phyloP scores from a whole-genome alignment of 2,888 invertebrate genomes.

The Tetranychus piercei region DNA sequence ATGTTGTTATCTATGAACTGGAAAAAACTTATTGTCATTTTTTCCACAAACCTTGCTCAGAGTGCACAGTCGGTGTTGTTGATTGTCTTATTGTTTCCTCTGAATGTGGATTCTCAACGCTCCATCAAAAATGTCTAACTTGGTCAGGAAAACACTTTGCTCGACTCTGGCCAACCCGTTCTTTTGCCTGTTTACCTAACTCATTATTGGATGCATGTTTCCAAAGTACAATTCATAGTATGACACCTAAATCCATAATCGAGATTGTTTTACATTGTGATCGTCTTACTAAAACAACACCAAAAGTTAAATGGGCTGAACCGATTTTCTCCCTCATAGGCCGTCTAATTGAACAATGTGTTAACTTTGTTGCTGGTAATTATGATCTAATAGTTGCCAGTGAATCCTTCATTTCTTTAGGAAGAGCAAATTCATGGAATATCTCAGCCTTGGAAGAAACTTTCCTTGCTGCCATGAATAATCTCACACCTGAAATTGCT shows the following conservation, averaged over 20 bases:
- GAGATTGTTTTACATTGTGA: conserved; percentile 68
- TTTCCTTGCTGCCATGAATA: conserved; percentile 54
- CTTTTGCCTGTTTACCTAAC: conserved; percentile 44
- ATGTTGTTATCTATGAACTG: conserved; percentile 68
- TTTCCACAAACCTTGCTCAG: conserved; percentile 81
- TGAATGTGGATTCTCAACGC: conserved; percentile 65
- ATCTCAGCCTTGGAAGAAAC: conserved; percentile 58
- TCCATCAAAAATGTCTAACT: conserved; percentile 61
- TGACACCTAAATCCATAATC: conserved; percentile 53
- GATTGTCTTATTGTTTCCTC: conserved; percentile 70
- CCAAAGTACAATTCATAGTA: conserved; percentile 30
- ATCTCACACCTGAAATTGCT: conserved; percentile 59
- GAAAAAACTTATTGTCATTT: conserved; percentile 78
- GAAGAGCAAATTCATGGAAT: conserved; percentile 43
- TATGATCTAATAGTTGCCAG: conserved; percentile 54
- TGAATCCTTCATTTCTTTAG: conserved; percentile 46
- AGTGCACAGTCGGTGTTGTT: conserved; percentile 64
- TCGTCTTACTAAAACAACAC: conserved; percentile 53
- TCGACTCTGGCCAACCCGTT: conserved; percentile 73
- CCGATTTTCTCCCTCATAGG: conserved; percentile 55
- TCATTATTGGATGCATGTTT: conserved; percentile 56
- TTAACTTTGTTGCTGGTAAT: conserved; percentile 57
- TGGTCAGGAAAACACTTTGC: conserved; percentile 75
- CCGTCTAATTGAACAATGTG: conserved; percentile 57
- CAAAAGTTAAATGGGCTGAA: conserved; percentile 64